Evolutionary conservation across 2,888 invertebrate species (phyloP).

Genomic region (Myopa testacea): DNA sequence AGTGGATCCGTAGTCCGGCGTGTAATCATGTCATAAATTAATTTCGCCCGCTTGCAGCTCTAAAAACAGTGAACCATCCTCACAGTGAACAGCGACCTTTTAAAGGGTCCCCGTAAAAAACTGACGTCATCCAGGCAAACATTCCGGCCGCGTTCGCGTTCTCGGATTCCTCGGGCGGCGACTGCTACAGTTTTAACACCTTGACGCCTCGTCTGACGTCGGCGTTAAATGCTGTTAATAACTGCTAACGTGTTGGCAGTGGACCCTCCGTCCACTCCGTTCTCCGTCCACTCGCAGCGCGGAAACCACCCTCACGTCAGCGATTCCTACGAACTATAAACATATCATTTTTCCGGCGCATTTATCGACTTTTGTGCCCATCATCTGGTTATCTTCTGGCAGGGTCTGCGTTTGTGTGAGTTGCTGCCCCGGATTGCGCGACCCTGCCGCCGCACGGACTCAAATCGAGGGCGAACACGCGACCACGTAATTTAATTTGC

Average conservation of each 20-base stretch:
- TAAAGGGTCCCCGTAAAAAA: not conserved
- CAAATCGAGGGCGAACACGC: conserved; percentile 50
- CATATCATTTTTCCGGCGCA: conserved; percentile 28
- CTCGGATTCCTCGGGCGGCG: no score
- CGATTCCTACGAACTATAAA: conserved; percentile 9
- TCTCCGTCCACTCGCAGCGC: not conserved
- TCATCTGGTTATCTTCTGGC: conserved; percentile 10
- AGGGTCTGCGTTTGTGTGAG: not conserved
- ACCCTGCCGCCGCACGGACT: not conserved
- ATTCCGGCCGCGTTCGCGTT: not conserved
- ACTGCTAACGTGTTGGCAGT: conserved; percentile 36
- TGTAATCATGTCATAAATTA: conserved; percentile 36
- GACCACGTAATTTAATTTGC: conserved; percentile 44
- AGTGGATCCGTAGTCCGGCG: not conserved
- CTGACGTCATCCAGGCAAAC: conserved; percentile 30
- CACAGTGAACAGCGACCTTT: not conserved
- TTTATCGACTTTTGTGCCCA: conserved; percentile 20
- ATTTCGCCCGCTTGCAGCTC: not conserved
- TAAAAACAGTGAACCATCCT: not conserved
- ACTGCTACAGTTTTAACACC: conserved; percentile 36
- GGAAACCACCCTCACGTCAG: conserved; percentile 13
- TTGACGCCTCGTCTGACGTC: conserved; percentile 27
- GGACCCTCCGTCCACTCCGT: not conserved
- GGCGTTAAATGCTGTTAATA: conserved; percentile 52
- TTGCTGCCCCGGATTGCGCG: not conserved